Percentiles rank a stretch among this genome's conserved stretches.
Evolutionary conservation across 2,113 vertebrate species (phyloP).

Genomic region (Rhabdomys dilectus): DNA sequence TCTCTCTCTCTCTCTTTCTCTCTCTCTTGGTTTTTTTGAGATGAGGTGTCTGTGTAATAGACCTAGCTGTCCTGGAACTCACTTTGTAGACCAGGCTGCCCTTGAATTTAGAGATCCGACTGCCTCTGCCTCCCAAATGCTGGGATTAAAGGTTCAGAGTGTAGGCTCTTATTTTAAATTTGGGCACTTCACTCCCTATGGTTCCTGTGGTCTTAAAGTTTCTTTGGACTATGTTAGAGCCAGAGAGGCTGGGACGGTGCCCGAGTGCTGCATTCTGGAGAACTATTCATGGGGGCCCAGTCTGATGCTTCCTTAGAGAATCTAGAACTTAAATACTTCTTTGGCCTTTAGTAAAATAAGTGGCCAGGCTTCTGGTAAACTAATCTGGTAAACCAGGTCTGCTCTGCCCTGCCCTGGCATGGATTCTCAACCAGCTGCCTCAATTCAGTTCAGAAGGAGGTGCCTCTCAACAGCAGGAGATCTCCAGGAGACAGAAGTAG

Average conservation of each 20-base stretch:
- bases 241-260: neutral
- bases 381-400: neutral
- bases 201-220: neutral
- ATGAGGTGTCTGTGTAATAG: neutral
- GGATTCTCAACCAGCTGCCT: neutral
- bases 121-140: neutral
- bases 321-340: neutral
- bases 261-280: neutral
- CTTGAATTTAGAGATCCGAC: neutral
- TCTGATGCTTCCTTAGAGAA: neutral
- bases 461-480: neutral
- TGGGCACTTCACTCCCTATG: neutral
- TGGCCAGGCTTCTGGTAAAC: slow-evolving; percentile 46
- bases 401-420: neutral
- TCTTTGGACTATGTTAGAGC: neutral
- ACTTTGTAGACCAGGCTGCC: neutral
- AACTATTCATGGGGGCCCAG: neutral
- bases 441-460: neutral
- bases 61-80: neutral
- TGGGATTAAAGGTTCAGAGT: neutral
- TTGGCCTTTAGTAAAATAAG: neutral
- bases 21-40: neutral
- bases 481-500: slow-evolving; percentile 30
- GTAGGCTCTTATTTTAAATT: neutral
- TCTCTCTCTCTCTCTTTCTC: neutral